Base-by-base conservation (phyloP, 2,888 invertebrate genomes). In the Monoplex corrugatus region DNA sequence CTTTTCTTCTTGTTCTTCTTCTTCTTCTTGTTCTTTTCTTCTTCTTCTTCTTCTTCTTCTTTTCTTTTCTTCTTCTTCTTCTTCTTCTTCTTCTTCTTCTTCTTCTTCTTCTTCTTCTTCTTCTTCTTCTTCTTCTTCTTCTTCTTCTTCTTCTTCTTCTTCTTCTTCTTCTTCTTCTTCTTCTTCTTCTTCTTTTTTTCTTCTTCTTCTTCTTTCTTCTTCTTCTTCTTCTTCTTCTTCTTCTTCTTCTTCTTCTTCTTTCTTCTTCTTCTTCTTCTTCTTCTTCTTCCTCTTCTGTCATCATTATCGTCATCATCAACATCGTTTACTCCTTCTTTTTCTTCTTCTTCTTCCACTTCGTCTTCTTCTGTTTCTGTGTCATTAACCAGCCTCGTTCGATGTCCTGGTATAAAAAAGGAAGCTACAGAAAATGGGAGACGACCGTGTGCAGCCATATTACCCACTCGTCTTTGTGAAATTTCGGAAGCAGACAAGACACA, bases 101-200 rank as follows among this genome's bases (percentile, higher is more conserved):
- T 63, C 86, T 43, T 40, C 86, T 86, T 86, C 86, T 68, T 86
- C 86, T 86, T 86, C 86, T 86, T 68, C 86, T 63, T 86, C 86
- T 86, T 68, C 68, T 68, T 86, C 68, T 68, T 43, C 40, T 87
- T 87, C 75, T 84, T 84, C 84, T 84, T 84, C 84, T 84, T 84
- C 84, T 84, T 84, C 84, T 84, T 40, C 43, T n/a, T 43, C 32
- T 28, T 13, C 23, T 6, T n/a, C n/a, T 50, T 50, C 50, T 50
- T 16, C 16, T 16, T 50, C 50, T 50, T 16, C 16, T 16, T 50
- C 50, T 44, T 43, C 43, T 43, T n/a, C 44, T 83, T 5, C n/a
- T n/a, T n/a, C 32, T 83, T 19, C 43, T n/a, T n/a, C 44, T 83
- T 23, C 43, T 43, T n/a, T 23, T 83, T 1, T 43, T 19, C 19